phyloP scores from a whole-genome alignment of 2,113 vertebrate species.

The Urocitellus parryii region DNA sequence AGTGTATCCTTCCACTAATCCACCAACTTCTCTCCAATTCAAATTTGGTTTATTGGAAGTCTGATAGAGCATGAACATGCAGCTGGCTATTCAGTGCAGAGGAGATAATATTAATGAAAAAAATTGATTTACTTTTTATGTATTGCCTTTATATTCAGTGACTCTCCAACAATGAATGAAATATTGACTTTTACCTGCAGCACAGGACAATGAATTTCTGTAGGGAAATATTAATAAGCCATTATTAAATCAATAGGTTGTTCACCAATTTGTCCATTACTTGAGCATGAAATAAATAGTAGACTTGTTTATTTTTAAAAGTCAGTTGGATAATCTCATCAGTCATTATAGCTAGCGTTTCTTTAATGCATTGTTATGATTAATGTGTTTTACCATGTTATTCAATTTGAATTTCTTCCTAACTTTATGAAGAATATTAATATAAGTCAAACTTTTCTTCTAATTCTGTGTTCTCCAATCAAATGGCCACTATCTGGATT shows the following conservation, averaged over 20 bases:
- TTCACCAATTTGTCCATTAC: conserved; percentile 2
- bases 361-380: not conserved
- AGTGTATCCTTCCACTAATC: too few species aligned
- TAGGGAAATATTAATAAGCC: not conserved
- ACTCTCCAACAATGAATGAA: conserved; percentile 23
- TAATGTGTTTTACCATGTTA: conserved; percentile 19
- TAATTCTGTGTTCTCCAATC: not conserved
- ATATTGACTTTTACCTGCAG: not conserved
- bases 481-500: not conserved
- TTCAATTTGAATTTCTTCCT: not conserved
- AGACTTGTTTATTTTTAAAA: not conserved
- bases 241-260: not conserved
- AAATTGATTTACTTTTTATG: conserved; percentile 10
- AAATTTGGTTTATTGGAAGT: conserved; percentile 24
- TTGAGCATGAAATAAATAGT: not conserved
- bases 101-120: conserved; percentile 28
- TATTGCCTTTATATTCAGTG: not conserved
- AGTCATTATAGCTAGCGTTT: not conserved
- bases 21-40: not conserved
- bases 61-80: not conserved
- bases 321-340: not conserved
- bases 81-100: not conserved
- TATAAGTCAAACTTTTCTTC: not conserved
- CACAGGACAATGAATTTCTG: not conserved
- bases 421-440: not conserved